These are phyloP conservation scores for Ochropleura leucogaster DNA, from an alignment of 2,888 invertebrate species.

Conservation along the genomic window DNA sequence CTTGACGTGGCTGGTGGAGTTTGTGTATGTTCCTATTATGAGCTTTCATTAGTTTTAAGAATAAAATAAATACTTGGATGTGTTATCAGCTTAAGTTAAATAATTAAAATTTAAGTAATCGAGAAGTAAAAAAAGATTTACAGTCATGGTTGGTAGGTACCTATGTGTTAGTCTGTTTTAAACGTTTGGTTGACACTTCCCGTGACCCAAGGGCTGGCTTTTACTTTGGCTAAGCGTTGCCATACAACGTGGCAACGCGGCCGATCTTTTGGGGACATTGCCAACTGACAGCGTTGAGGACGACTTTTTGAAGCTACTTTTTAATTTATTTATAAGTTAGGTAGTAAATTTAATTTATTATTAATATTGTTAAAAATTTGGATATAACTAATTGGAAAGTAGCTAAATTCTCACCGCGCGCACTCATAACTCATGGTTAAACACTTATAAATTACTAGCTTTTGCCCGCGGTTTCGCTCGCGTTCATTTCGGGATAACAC, in stretches of 20 bases:
- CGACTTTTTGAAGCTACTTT: too few species aligned
- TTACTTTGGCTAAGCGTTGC: too few species aligned
- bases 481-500: too few species aligned
- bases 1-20: constrained; percentile 19
- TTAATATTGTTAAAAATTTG: too few species aligned
- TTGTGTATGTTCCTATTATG: not conserved
- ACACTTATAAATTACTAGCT: not conserved
- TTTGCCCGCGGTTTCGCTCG: too few species aligned
- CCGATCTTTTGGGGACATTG: too few species aligned
- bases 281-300: too few species aligned
- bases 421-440: constrained; percentile 3
- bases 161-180: not conserved
- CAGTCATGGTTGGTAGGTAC: too few species aligned
- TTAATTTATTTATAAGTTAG: too few species aligned
- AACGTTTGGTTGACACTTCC: not conserved
- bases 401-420: not conserved
- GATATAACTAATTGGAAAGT: too few species aligned
- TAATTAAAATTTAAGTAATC: not conserved
- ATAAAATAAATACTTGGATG: not conserved
- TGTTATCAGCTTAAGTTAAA: not conserved
- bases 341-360: not conserved
- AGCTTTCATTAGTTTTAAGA: constrained; percentile 4
- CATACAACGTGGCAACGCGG: too few species aligned
- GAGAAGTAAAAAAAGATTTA: not conserved
- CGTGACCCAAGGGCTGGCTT: too few species aligned